Conservation (phyloP, 2,888 invertebrate species). For the Nezara viridula region DNA sequence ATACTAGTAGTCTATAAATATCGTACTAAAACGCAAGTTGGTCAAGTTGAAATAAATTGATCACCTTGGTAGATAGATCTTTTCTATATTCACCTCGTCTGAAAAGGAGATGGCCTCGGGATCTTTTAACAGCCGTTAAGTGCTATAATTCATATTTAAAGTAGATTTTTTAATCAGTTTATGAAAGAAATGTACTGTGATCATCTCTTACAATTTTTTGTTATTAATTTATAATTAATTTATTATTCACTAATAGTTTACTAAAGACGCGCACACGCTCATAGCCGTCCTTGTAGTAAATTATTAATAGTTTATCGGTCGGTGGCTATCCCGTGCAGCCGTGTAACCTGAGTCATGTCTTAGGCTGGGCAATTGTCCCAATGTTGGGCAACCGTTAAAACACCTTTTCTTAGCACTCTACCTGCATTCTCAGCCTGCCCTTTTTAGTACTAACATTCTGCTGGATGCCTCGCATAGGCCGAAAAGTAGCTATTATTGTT, state of each 20-base stretch:
- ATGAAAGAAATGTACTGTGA: too few species aligned
- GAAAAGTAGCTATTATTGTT: neutral
- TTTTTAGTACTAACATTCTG: neutral
- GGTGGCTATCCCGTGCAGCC: neutral
- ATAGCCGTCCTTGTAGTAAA: neutral
- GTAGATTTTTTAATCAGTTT: too few species aligned
- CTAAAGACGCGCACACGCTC: neutral
- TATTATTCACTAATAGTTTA: neutral
- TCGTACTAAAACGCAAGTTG: too few species aligned
- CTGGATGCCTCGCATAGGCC: neutral
- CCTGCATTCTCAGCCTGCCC: neutral
- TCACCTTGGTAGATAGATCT: too few species aligned
- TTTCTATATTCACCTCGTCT: too few species aligned
- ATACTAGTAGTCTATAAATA: too few species aligned
- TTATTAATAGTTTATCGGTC: neutral
- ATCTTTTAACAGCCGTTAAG: too few species aligned
- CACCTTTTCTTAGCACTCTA: slow-evolving; percentile 5
- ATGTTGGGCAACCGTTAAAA: slow-evolving; percentile 5
- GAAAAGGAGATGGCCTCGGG: too few species aligned
- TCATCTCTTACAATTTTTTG: too few species aligned
- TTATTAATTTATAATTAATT: neutral
- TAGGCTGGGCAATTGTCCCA: neutral
- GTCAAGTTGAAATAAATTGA: too few species aligned
- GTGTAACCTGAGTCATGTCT: slow-evolving; percentile 22
- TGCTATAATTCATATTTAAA: too few species aligned